These are phyloP conservation scores for Pelusios castaneus DNA, from an alignment of 2,113 vertebrate species.

Conservation along the genomic window DNA sequence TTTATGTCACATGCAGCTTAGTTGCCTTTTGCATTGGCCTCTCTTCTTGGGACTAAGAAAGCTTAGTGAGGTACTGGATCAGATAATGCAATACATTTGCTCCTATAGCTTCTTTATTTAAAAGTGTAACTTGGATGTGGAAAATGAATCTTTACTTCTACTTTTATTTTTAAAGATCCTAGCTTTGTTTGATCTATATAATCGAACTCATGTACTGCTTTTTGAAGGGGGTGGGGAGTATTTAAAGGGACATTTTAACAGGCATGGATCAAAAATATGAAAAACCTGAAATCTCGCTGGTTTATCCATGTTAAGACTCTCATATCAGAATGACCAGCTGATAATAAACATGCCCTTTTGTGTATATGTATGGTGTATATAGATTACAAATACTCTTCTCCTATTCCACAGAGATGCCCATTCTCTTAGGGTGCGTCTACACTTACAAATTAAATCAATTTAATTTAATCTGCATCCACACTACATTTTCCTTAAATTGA, in stretches of 20 bases:
- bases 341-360: background rate
- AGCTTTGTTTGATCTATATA: background rate
- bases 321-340: background rate
- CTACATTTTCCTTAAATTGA: too few relatives aligned
- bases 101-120: background rate
- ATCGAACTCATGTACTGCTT: background rate
- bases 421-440: too few relatives aligned
- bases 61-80: background rate
- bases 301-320: background rate
- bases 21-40: background rate
- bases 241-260: background rate
- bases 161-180: background rate
- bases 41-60: background rate
- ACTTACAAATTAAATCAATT: too few relatives aligned
- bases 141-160: background rate
- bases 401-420: background rate
- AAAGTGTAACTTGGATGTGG: background rate
- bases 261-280: background rate
- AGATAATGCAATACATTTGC: background rate
- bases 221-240: background rate
- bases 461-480: too few relatives aligned
- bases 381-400: background rate
- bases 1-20: background rate
- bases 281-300: background rate
- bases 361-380: background rate